These are phyloP conservation scores for Cyanoramphus novaezelandiae DNA, from an alignment of 2,113 vertebrate species.

Conservation along the genomic window DNA sequence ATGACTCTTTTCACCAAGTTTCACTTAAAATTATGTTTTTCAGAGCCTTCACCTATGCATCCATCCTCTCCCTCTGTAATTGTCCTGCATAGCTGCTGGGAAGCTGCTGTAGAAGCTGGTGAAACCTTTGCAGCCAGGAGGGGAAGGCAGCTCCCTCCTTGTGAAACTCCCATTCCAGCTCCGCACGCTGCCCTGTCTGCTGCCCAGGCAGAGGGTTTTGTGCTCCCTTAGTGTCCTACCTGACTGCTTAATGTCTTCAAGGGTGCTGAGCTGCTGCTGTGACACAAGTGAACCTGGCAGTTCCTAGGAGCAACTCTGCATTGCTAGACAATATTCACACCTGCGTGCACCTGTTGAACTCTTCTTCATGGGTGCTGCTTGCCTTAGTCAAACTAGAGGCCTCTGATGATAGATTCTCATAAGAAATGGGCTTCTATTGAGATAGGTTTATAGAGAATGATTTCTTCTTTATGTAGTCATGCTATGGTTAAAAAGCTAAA, in stretches of 20 bases:
- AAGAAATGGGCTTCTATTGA: background rate
- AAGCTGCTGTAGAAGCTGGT: background rate
- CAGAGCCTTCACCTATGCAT: fast-evolving
- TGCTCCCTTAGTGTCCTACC: background rate
- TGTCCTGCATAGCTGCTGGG: background rate
- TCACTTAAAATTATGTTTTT: background rate
- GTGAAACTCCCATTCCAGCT: background rate
- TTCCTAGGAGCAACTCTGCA: fast-evolving
- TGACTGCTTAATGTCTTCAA: fast-evolving
- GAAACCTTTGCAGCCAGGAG: background rate
- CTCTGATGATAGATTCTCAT: background rate
- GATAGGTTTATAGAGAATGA: background rate
- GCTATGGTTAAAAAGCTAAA: background rate
- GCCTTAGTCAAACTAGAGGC: background rate
- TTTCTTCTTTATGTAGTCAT: background rate
- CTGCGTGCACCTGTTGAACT: background rate
- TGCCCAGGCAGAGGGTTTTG: background rate
- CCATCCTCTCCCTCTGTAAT: background rate
- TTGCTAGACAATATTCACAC: background rate
- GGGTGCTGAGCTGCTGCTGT: background rate
- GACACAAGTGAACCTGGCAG: background rate
- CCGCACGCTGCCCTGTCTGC: background rate
- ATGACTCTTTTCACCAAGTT: background rate
- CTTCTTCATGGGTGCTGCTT: background rate
- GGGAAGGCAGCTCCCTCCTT: background rate